Evolutionary conservation across 1,140 invertebrate genomes (phyloP).

Genomic region (Danaus plexippus): DNA sequence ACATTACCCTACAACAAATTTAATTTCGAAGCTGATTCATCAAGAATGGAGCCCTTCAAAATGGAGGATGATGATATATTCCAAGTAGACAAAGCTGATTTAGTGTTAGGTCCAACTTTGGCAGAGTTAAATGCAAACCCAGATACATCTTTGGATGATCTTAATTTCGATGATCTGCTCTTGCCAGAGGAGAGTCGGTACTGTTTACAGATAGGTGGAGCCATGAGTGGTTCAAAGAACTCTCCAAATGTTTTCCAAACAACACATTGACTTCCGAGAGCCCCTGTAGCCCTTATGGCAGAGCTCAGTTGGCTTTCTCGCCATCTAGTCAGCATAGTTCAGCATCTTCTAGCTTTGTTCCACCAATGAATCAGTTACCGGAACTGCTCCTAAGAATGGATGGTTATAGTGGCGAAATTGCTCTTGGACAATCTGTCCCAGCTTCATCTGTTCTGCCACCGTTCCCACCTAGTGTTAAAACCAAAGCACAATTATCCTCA

Average conservation of each 20-base stretch:
- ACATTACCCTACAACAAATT: conserved; percentile 63
- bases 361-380: conserved; percentile 73
- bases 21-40: conserved; percentile 54
- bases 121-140: conserved; percentile 90
- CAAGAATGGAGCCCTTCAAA: conserved; percentile 78
- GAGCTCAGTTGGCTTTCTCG: conserved; percentile 70
- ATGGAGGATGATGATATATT: conserved; percentile 92
- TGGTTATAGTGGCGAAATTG: conserved; percentile 65
- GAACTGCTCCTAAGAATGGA: conserved; percentile 78
- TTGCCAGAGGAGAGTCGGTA: conserved; percentile 78
- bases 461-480: conserved; percentile 58
- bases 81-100: conserved; percentile 89
- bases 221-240: conserved; percentile 60
- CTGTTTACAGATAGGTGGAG: conserved; percentile 64
- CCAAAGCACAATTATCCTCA: conserved; percentile 80
- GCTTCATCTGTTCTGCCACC: conserved; percentile 63
- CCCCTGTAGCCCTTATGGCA: conserved; percentile 61
- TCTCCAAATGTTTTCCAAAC: conserved; percentile 58
- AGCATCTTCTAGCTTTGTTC: conserved; percentile 73
- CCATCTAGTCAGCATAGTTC: conserved; percentile 74
- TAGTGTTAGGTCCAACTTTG: conserved; percentile 87
- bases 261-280: conserved; percentile 57
- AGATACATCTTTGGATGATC: conserved; percentile 83
- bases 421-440: conserved; percentile 75
- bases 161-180: conserved; percentile 88